Evolutionary conservation across 1,140 invertebrate species (phyloP), one percentile per base, ranked within the genome.

Genomic region (Diorhabda elongata): DNA sequence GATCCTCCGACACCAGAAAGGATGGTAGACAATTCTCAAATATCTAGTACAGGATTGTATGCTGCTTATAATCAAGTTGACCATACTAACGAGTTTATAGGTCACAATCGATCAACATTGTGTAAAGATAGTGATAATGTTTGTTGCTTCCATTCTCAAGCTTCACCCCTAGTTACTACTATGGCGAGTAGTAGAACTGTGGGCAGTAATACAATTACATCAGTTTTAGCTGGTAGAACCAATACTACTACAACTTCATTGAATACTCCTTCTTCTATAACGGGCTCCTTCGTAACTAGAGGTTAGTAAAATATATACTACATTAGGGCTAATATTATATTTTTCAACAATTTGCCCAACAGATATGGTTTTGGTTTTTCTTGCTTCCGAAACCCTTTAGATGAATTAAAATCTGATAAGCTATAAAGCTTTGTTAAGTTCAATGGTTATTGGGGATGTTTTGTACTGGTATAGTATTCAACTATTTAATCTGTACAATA

Each of bases 161-260:
- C 69, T 47, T 26, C 26, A 26, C 8, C 26, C 5, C 70, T 86
- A 75, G 77, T 89, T 61, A 91, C 89, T 0, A 91, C 90, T 3
- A 91, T 91, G 89, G 90, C 90, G 0, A 91, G 89, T 77, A 89
- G 90, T 42, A 88, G 81, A 75, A 77, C 78, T 2, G 82, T 89
- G 6, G 89, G 89, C 61, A 87, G 89, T 71, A 91, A 92, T 72
- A 92, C 90, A 0, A 89, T 92, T 45, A 92, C 91, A 1, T 92
- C 90, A 11, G 90, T 92, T 4, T 79, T 91, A 58, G 89, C 91
- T 7, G 91, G 91, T 41, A 85, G 88, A 79, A 86, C 90, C 1
- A 90, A 91, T 72, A 91, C 91, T 0, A 87, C 87, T 3, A 91
- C 89, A 0, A 88, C 91, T 3, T 89, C 91, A 5, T 86, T 91